A percentile compares a stretch with the other conserved stretches of the same genome.
Conservation (phyloP, 1,140 invertebrate genomes). For the Kradibia gibbosae region DNA sequence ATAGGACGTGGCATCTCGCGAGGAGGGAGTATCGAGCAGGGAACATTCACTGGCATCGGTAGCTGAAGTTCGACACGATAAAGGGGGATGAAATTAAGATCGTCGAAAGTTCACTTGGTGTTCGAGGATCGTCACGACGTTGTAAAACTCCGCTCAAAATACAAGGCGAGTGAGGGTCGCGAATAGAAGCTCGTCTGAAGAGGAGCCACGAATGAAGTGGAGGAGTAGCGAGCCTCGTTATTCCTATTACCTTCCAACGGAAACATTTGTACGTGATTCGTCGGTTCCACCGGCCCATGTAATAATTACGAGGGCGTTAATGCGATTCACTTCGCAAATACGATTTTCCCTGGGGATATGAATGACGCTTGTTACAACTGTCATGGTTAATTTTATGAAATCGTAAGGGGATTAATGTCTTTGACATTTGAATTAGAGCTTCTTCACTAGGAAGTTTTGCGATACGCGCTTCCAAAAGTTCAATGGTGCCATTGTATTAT, state of each 20-base stretch:
- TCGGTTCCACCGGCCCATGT: background rate
- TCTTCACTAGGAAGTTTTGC: background rate
- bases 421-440: background rate
- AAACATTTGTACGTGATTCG: conserved; percentile 23
- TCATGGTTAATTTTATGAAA: conserved; percentile 16
- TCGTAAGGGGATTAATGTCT: background rate
- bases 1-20: no score
- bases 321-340: conserved; percentile 32
- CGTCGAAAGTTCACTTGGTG: conserved; percentile 18
- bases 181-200: background rate
- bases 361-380: conserved; percentile 3
- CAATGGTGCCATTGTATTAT: no score
- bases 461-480: background rate
- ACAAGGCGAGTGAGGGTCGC: background rate
- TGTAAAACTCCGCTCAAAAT: background rate
- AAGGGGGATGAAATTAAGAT: conserved; percentile 8
- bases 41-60: no score
- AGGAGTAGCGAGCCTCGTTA: background rate
- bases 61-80: background rate
- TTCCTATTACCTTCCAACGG: conserved; percentile 19
- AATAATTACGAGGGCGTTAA: conserved; percentile 30
- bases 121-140: background rate
- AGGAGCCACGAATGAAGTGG: background rate
- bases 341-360: background rate
- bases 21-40: no score